These are phyloP conservation scores for Cyphomyrus discorhynchus DNA, from an alignment of 2,113 vertebrate species.

Conservation along the genomic window DNA sequence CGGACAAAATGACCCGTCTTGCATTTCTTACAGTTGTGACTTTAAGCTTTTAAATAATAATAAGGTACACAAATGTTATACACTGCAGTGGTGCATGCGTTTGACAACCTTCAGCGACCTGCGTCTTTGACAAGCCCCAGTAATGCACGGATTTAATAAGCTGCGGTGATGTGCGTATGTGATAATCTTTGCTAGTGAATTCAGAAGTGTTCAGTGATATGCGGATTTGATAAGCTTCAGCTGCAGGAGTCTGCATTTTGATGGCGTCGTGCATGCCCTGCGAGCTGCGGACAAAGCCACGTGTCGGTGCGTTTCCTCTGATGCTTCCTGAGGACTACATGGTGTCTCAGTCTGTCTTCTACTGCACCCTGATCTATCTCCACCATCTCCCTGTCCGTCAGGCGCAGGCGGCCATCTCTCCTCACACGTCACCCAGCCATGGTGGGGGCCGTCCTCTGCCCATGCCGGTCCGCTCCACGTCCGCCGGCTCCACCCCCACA, in stretches of 20 bases:
- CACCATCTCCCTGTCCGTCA: constrained; percentile 32
- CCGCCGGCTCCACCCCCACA: constrained; percentile 68
- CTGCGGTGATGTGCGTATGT: neutral
- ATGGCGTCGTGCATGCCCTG: neutral
- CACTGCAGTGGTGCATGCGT: neutral
- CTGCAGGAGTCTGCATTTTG: neutral
- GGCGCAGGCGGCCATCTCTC: constrained; percentile 81
- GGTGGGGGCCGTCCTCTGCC: constrained; percentile 64
- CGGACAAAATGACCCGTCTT: constrained; percentile 18
- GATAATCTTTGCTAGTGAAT: neutral
- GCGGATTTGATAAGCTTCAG: neutral
- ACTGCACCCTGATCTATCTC: neutral
- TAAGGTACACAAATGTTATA: neutral
- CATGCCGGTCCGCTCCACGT: constrained; percentile 63
- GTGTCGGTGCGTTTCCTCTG: neutral
- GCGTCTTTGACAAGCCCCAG: neutral
- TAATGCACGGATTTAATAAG: neutral
- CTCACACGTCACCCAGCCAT: constrained; percentile 73
- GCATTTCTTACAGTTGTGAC: constrained; percentile 14
- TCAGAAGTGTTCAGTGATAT: neutral
- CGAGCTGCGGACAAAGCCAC: neutral
- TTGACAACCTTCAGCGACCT: neutral
- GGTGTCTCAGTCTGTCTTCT: neutral
- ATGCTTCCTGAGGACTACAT: neutral
- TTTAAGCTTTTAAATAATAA: neutral